Evolutionary conservation across 2,888 invertebrate genomes (phyloP).

Genomic region (Tenthredo notha): DNA sequence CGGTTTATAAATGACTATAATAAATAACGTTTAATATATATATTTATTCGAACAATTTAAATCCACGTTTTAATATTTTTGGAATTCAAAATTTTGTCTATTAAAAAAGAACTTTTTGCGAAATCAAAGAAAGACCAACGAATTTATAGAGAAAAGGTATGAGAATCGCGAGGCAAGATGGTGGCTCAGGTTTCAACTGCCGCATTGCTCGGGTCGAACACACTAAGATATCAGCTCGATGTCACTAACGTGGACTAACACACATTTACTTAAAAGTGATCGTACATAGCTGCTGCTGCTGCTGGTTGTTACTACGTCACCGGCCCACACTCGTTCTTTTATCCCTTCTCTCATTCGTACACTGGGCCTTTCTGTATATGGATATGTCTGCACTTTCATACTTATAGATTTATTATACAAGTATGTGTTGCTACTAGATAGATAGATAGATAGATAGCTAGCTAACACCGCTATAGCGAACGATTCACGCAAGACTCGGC

Average conservation of each 20-base stretch:
- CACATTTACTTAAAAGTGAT: slow-evolving; percentile 33
- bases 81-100: neutral
- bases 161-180: slow-evolving; percentile 53
- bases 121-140: neutral
- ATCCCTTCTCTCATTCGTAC: slow-evolving; percentile 8
- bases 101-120: neutral
- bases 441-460: slow-evolving; percentile 2
- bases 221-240: slow-evolving; percentile 46
- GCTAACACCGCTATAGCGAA: neutral
- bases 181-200: slow-evolving; percentile 53
- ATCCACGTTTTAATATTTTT: neutral
- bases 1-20: neutral
- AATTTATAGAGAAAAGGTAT: neutral
- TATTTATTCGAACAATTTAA: neutral
- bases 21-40: neutral
- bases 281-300: slow-evolving; percentile 17
- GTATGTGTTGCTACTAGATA: neutral
- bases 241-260: slow-evolving; percentile 31
- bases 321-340: slow-evolving; percentile 46
- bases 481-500: neutral
- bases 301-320: slow-evolving; percentile 9
- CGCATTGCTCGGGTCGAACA: slow-evolving; percentile 42
- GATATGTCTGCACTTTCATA: neutral
- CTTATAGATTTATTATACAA: neutral
- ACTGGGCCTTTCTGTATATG: slow-evolving; percentile 20